Percentiles rank a stretch among this genome's conserved stretches.
phyloP scores from a whole-genome alignment of 2,888 invertebrate genomes.

The Megamerina dolium region DNA sequence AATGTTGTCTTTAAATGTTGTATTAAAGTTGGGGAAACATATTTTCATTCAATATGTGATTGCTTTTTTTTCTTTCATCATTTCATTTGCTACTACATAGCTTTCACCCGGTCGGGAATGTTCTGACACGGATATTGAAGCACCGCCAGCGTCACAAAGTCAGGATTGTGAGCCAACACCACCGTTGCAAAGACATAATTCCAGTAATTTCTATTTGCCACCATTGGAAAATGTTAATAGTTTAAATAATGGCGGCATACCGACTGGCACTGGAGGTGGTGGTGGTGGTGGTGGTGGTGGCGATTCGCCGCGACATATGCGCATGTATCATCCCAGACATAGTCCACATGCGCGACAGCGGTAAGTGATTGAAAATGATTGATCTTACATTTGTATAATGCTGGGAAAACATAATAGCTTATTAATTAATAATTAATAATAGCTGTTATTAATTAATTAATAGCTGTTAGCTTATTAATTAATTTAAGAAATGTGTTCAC shows the following conservation, averaged over 20 bases:
- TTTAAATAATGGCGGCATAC: conserved; percentile 32
- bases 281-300: conserved; percentile 39
- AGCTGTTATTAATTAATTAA: too few species aligned
- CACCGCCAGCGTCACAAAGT: conserved; percentile 82
- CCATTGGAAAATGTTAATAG: conserved; percentile 50
- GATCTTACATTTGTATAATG: too few species aligned
- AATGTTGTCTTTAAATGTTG: too few species aligned
- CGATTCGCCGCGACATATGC: conserved; percentile 53
- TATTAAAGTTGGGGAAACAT: too few species aligned
- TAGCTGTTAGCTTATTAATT: background rate
- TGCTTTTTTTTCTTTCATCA: too few species aligned
- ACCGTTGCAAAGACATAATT: conserved; percentile 77
- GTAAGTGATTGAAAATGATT: too few species aligned
- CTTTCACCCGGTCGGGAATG: conserved; percentile 78
- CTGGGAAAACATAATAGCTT: too few species aligned
- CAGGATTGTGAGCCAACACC: conserved; percentile 92
- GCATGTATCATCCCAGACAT: conserved; percentile 56
- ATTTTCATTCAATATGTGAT: too few species aligned
- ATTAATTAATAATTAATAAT: too few species aligned
- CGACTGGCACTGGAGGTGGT: conserved; percentile 24
- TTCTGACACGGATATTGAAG: conserved; percentile 77
- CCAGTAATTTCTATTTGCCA: conserved; percentile 82
- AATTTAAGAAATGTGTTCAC: background rate
- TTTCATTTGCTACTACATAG: too few species aligned
- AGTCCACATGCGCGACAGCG: conserved; percentile 76